These are phyloP conservation scores for Dryoscopus gambensis DNA, from an alignment of 2,113 vertebrate species.

Conservation along the genomic window DNA sequence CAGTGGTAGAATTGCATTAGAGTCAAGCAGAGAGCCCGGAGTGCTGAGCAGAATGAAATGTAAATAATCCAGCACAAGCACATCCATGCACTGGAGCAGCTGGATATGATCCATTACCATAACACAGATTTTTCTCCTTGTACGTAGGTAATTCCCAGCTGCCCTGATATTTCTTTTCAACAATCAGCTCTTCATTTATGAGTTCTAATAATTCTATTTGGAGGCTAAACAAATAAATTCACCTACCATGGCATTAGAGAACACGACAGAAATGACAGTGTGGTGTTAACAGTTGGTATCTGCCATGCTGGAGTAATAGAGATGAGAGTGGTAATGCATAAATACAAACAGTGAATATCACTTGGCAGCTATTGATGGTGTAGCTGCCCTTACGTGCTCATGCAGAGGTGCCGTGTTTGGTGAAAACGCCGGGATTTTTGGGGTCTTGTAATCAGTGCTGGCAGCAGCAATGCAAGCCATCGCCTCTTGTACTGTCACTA, in stretches of 20 bases:
- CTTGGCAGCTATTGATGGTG: background rate
- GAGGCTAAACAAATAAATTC: constrained; percentile 2
- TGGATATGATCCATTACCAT: background rate
- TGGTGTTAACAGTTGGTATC: background rate
- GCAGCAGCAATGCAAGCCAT: background rate
- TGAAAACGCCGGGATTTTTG: background rate
- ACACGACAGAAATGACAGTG: background rate
- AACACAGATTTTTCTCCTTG: background rate
- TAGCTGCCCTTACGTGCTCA: background rate
- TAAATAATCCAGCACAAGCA: background rate
- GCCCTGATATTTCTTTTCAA: background rate
- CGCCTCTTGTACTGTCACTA: background rate
- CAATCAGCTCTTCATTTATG: background rate
- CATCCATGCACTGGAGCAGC: background rate
- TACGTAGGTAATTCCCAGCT: background rate
- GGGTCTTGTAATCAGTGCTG: background rate
- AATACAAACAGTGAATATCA: background rate
- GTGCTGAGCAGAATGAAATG: background rate
- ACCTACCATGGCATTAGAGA: background rate
- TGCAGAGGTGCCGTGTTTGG: background rate
- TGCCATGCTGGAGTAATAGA: background rate
- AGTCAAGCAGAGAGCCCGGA: background rate
- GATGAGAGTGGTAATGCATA: background rate
- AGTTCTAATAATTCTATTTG: background rate
- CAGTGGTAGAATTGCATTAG: background rate